Evolutionary conservation across 2,797 vertebrate genomes (phyloP).

Genomic region (Aulostomus chinensis): DNA sequence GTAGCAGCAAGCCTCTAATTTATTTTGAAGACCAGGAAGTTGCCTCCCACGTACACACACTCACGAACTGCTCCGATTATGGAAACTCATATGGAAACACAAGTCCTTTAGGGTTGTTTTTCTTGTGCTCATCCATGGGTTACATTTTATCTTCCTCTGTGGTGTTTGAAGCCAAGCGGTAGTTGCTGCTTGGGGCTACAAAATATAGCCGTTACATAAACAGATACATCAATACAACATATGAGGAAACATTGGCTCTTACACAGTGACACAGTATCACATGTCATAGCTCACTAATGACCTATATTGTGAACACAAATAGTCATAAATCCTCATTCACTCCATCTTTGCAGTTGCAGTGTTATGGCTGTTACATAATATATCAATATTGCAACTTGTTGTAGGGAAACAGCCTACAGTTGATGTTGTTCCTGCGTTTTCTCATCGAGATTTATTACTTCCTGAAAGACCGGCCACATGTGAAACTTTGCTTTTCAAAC

Average conservation of each 20-base stretch:
- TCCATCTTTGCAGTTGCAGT: too few species aligned
- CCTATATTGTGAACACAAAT: slow-evolving; percentile 4
- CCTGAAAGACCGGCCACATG: too few species aligned
- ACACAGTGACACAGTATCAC: slow-evolving; percentile 1
- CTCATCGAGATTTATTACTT: too few species aligned
- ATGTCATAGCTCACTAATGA: slow-evolving; percentile 1
- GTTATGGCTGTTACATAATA: too few species aligned
- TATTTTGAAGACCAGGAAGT: slow-evolving; percentile 47
- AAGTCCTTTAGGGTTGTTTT: slow-evolving; percentile 47
- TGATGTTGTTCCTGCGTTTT: too few species aligned
- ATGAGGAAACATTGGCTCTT: slow-evolving; percentile 7
- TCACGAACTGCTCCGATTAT: slow-evolving; percentile 41
- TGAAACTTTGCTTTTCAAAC: too few species aligned
- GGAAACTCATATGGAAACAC: slow-evolving; percentile 57
- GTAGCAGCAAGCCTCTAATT: slow-evolving; percentile 40
- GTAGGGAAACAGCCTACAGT: too few species aligned
- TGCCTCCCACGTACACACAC: slow-evolving; percentile 40
- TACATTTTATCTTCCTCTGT: slow-evolving; percentile 34
- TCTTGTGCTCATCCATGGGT: slow-evolving; percentile 17
- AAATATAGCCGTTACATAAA: slow-evolving; percentile 15
- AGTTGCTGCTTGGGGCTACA: slow-evolving; percentile 25
- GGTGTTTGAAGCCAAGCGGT: slow-evolving; percentile 22
- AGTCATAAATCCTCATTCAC: too few species aligned
- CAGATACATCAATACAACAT: slow-evolving; percentile 4
- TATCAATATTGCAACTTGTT: too few species aligned